Percentiles rank a stretch among this genome's conserved stretches.
phyloP scores from a whole-genome alignment of 2,113 vertebrate genomes.

The Larimichthys polyactis region DNA sequence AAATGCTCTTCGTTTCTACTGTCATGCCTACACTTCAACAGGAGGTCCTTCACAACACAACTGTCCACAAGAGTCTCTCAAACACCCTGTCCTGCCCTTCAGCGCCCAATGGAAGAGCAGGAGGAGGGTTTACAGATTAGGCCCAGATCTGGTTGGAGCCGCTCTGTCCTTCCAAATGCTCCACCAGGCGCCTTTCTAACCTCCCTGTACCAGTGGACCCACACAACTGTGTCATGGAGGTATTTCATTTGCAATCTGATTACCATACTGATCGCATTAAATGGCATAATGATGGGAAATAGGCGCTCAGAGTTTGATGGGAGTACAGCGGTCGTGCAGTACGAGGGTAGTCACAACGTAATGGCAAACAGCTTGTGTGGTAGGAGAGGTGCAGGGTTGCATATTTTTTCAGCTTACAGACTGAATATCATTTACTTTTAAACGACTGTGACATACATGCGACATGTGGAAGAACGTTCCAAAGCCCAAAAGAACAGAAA shows the following conservation, averaged over 20 bases:
- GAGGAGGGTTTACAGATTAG: constrained; percentile 66
- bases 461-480: not conserved
- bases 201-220: constrained; percentile 54
- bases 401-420: constrained; percentile 16
- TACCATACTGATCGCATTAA: constrained; percentile 89
- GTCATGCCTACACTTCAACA: not conserved
- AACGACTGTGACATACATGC: constrained; percentile 4
- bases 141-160: constrained; percentile 59
- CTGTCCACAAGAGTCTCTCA: constrained; percentile 13
- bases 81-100: constrained; percentile 38
- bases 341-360: constrained; percentile 55
- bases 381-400: constrained; percentile 18
- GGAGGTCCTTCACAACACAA: constrained; percentile 10
- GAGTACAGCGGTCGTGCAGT: constrained; percentile 56
- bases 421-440: constrained; percentile 22
- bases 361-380: constrained; percentile 72
- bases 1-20: not conserved
- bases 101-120: constrained; percentile 31
- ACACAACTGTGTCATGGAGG: constrained; percentile 83
- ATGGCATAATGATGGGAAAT: constrained; percentile 85
- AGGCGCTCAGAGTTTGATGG: constrained; percentile 83
- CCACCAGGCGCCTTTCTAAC: constrained; percentile 49
- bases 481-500: constrained; percentile 3
- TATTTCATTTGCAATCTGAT: constrained; percentile 88
- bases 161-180: constrained; percentile 60